Percentiles rank a stretch among this genome's conserved stretches.
Evolutionary conservation across 1,140 invertebrate species (phyloP).

Genomic region (Onthophagus taurus): DNA sequence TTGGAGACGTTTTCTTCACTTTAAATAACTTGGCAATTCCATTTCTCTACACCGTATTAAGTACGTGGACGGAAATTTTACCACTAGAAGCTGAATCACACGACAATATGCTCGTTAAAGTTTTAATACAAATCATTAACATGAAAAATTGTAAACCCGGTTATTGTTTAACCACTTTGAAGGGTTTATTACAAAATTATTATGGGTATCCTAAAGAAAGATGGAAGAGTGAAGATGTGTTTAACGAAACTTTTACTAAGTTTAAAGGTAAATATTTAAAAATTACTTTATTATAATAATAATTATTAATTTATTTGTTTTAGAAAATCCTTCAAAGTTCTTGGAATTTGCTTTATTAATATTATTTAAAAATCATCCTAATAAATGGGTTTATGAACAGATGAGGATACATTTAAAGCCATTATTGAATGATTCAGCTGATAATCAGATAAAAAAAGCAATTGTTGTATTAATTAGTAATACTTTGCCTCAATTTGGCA

Average conservation of each 20-base stretch:
- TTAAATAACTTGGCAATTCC: slow-evolving; percentile 25
- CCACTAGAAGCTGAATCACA: slow-evolving; percentile 12
- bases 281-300: too few species aligned
- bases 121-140: slow-evolving; percentile 26
- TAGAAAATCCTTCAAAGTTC: too few species aligned
- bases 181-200: slow-evolving; percentile 23
- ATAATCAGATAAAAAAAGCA: too few species aligned
- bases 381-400: too few species aligned
- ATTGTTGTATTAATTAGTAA: too few species aligned
- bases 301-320: too few species aligned
- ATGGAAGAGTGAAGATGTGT: slow-evolving; percentile 23
- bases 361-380: too few species aligned
- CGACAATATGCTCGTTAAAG: slow-evolving; percentile 15
- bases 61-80: slow-evolving; percentile 29
- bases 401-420: too few species aligned
- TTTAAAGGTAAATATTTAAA: slow-evolving; percentile 27
- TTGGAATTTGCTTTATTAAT: too few species aligned
- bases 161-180: slow-evolving; percentile 22
- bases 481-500: too few species aligned
- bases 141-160: slow-evolving; percentile 23
- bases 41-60: slow-evolving; percentile 27
- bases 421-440: too few species aligned
- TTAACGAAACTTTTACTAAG: slow-evolving; percentile 23
- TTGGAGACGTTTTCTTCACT: slow-evolving; percentile 30
- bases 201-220: slow-evolving; percentile 26